Evolutionary conservation across 2,888 invertebrate species (phyloP), one percentile per base, ranked within the genome.

Genomic region (Coleophora deauratella): DNA sequence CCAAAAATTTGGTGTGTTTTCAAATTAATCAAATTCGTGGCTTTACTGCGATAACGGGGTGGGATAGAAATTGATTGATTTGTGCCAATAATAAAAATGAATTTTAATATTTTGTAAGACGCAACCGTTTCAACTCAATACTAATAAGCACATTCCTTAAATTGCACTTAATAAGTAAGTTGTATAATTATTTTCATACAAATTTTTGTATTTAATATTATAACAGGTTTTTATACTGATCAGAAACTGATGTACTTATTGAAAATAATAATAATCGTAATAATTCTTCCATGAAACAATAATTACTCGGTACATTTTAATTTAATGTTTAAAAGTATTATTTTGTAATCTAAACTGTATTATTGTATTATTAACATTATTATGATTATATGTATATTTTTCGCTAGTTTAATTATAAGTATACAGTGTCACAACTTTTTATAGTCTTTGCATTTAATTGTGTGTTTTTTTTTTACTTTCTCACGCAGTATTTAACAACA

Each of bases 61-160:
- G 6, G 21, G 6, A 21, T 4, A 21, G 3, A 6, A 21, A 48
- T 62, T 57, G 66, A 72, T 76, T 78, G 51, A 69, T 76, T 79
- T 78, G 77, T 78, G 73, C 78, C 76, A 78, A 68, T 70, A 72
- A 72, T 77, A 75, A 75, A 74, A 78, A 76, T 74, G 74, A 54
- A 55, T 50, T 59, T 3, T 6, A 57, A 51, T 63, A 64, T 63
- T 62, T 69, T 59, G 58, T 60, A 57, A 54, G 50, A 55, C 53
- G 35, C 30, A 15, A 12, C 40, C 27, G n/a, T 37, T 43, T 44
- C 35, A 21, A 37, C 37, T 36, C 40, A 37, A 43, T 30, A 49
- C 43, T 49, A 44, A 43, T 45, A 46, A 59, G 72, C 72, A 74
- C 74, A 77, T 76, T 74, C 71, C 73, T 72, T 65, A 59, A 63